Base-by-base conservation (phyloP, 2,888 invertebrate species). In the Furcula furcula region DNA sequence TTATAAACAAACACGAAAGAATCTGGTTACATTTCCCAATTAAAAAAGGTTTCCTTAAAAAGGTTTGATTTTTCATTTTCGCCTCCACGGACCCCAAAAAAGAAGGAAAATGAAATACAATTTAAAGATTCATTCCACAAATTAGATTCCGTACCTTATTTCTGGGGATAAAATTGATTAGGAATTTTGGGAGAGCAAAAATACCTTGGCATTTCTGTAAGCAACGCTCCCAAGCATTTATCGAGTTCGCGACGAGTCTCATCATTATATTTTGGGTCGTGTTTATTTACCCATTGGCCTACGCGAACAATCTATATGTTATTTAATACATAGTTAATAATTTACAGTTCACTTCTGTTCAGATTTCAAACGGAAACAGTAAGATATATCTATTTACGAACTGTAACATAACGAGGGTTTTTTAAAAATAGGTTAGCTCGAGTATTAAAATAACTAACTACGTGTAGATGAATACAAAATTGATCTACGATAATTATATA, bases 101-200 rank as follows among this genome's bases (percentile, higher is more conserved):
- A 34, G 26, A 54, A 62, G 44, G 45, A 45, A 50, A 59, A 56
- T 28, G 11, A 18, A 28, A 28, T 28, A 28, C 55, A 60, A 55
- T 58, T 58, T 51, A 40, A 38, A 39, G 43, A 55, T 52, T 55
- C 45, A 50, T 62, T 54, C 54, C 43, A 32, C 34, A 52, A 65
- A 65, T 62, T 60, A 43, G 39, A 39, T 54, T 55, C 27, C 10
- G 38, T 42, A 51, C 35, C 38, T 44, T 44, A 43, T 48, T 42
- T 46, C 40, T 37, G 46, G 40, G 44, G 47, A 38, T 46, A 14
- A 56, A 56, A 64, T 55, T 64, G 56, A 53, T 62, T 55, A 42
- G 51, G 45, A 52, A 60, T 54, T 50, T 49, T 31, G 22, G 29
- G n/a, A 50, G 46, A 31, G 31, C 44, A 46, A 52, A 50, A 54